Conservation (phyloP, 1,140 invertebrate species). For the Drosophila pallidifrons region DNA sequence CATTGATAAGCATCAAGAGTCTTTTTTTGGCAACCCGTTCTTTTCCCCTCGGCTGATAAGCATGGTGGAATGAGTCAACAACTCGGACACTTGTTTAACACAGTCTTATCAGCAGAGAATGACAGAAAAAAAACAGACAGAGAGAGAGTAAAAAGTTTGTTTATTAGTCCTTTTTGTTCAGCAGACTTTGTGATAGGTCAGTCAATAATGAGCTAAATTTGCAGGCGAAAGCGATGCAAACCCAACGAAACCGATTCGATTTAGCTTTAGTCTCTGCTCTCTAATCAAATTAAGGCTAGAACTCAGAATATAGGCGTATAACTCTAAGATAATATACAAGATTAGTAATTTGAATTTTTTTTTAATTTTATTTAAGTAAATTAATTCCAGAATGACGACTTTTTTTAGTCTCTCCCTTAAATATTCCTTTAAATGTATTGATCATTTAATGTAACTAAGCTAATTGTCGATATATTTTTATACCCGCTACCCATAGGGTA, state of each 20-base stretch:
- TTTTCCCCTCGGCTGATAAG: conserved; percentile 6
- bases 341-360: too few species aligned
- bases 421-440: too few species aligned
- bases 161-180: conserved; percentile 28
- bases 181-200: conserved; percentile 47
- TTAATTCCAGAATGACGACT: too few species aligned
- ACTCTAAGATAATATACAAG: too few species aligned
- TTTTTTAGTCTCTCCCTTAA: too few species aligned
- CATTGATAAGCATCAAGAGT: conserved; percentile 28
- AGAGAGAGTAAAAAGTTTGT: not conserved
- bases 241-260: conserved; percentile 4
- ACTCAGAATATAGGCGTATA: too few species aligned
- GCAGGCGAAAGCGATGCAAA: not conserved
- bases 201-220: conserved; percentile 26
- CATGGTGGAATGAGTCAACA: conserved; percentile 34
- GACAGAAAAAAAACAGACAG: too few species aligned
- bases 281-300: not conserved
- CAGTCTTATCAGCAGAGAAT: conserved; percentile 25
- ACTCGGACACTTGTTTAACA: conserved; percentile 10
- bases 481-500: too few species aligned
- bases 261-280: not conserved
- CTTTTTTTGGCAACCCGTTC: conserved; percentile 26
- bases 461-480: too few species aligned
- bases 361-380: too few species aligned
- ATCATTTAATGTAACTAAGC: too few species aligned